Evolutionary conservation across 2,113 vertebrate species (phyloP), one percentile per base, ranked within the genome.

Genomic region (Grammomys dolichurus): DNA sequence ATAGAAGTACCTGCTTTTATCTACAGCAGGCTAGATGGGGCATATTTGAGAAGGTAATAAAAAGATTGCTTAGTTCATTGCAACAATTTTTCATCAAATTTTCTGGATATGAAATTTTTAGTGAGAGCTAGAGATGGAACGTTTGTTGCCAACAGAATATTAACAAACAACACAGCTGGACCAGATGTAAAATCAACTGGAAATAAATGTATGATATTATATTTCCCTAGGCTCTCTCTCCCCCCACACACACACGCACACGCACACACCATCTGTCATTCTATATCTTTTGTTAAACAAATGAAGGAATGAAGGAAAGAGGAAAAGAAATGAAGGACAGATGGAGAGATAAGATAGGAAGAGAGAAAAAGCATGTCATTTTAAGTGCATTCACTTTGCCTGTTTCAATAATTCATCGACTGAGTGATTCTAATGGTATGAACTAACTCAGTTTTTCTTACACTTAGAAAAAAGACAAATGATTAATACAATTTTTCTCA

Each of bases 111-210:
- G 10, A 96, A 92, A 93, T 91, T 93, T 65, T 93, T 96, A 85
- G 91, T 96, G 94, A 96, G 95, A 94, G 19, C 82, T 85, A 90
- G 51, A 87, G 94, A 97, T 69, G 19, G 94, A 67, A 85, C 69
- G 22, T 54, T 65, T 95, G 82, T 86, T 96, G 89, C 90, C 93
- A 97, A 87, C 43, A 84, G 89, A 97, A 93, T 94, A 95, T 96
- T 88, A 96, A 91, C 89, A 97, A 96, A 91, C 91, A 95, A 56
- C 65, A 95, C 92, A 90, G 87, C 96, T 95, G 93, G 93, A 91
- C 89, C 87, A 96, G 96, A 96, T 97, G 93, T 97, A 97, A 97
- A 97, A 76, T 92, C 93, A 97, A 94, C 89, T 97, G 93, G 95
- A 97, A 97, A 87, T 91, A 97, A 96, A 96, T 93, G 87, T 84